Evolutionary conservation across 2,888 invertebrate genomes (phyloP).

Genomic region (Epistrophe eligans): DNA sequence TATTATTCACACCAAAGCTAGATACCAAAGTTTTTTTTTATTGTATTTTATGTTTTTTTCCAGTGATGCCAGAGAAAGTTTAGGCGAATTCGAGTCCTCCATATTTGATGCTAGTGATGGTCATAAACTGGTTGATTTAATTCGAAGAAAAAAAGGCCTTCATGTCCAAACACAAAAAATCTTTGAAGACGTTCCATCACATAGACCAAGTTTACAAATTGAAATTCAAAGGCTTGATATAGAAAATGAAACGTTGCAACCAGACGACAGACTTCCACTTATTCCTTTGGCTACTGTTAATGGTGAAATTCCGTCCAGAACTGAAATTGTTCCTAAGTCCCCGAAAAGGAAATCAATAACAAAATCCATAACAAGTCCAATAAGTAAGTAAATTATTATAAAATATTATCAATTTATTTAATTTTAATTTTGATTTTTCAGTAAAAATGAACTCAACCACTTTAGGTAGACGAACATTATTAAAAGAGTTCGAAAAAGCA

Average conservation of each 20-base stretch:
- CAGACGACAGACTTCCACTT: background rate
- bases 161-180: conserved; percentile 49
- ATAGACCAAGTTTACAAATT: conserved; percentile 60
- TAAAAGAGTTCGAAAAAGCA: conserved; percentile 66
- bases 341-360: background rate
- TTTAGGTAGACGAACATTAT: conserved; percentile 53
- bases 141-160: conserved; percentile 66
- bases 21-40: too few relatives aligned
- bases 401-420: background rate
- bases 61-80: conserved; percentile 45
- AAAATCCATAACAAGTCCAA: conserved; percentile 34
- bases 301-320: background rate
- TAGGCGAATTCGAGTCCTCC: conserved; percentile 61
- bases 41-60: background rate
- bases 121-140: conserved; percentile 61
- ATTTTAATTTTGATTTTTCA: background rate
- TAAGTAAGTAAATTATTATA: conserved; percentile 30
- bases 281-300: background rate
- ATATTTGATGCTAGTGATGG: conserved; percentile 67
- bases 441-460: conserved; percentile 31
- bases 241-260: conserved; percentile 18
- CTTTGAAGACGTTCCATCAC: conserved; percentile 48
- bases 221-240: conserved; percentile 53
- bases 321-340: background rate
- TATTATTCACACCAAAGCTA: too few relatives aligned